Evolutionary conservation across 2,113 vertebrate genomes (phyloP).

Genomic region (Holacanthus passer): DNA sequence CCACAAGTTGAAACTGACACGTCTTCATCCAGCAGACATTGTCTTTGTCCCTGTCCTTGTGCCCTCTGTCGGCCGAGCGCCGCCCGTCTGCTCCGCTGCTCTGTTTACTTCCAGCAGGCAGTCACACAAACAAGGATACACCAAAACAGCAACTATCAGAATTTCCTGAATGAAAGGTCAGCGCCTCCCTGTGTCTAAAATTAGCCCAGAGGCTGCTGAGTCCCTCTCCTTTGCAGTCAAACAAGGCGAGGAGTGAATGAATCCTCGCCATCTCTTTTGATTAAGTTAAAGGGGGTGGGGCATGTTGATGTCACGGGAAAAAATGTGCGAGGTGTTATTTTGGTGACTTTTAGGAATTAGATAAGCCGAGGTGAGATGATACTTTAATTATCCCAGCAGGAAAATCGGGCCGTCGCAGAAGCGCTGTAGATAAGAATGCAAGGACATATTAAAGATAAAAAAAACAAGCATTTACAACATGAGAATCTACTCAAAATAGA

Average conservation of each 20-base stretch:
- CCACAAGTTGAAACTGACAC: conserved; percentile 4
- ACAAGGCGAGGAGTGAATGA: background rate
- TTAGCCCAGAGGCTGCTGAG: conserved; percentile 21
- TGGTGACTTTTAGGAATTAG: background rate
- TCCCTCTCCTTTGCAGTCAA: background rate
- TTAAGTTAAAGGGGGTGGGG: background rate
- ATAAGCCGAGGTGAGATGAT: background rate
- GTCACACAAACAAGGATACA: conserved; percentile 22
- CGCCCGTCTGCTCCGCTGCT: background rate
- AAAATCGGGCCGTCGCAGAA: background rate
- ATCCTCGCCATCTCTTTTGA: background rate
- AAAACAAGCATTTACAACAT: background rate
- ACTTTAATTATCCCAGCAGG: background rate
- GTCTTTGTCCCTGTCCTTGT: conserved; percentile 13
- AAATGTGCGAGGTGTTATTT: background rate
- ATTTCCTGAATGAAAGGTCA: conserved; percentile 69
- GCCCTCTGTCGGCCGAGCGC: background rate
- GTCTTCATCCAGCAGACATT: background rate
- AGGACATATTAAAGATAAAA: background rate
- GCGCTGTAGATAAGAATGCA: background rate
- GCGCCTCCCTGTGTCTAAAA: conserved; percentile 52
- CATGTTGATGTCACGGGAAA: background rate
- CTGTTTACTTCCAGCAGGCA: conserved; percentile 27
- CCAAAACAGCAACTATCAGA: conserved; percentile 40
- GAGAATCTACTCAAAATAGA: background rate